These are phyloP conservation scores for Rhinatrema bivittatum DNA, from an alignment of 2,797 vertebrate species.

Conservation along the genomic window DNA sequence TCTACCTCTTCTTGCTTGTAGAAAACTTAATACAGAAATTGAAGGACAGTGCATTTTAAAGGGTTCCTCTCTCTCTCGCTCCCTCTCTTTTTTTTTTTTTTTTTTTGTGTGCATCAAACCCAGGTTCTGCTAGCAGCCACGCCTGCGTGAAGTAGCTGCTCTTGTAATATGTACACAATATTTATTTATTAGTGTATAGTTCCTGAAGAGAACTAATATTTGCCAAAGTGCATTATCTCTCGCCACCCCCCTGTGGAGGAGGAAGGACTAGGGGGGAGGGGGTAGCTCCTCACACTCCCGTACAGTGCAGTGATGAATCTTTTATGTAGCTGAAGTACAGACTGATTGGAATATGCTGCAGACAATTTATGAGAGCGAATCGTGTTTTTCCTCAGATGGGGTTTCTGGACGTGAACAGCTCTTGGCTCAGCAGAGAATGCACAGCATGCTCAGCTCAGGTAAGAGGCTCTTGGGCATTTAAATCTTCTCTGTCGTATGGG, in stretches of 20 bases:
- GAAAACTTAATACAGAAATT: slow-evolving; percentile 32
- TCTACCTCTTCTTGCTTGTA: too few species aligned
- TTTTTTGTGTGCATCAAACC: neutral
- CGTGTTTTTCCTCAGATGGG: slow-evolving; percentile 91
- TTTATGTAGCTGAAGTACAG: slow-evolving; percentile 76
- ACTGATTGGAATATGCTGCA: slow-evolving; percentile 96
- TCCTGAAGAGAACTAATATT: slow-evolving; percentile 33
- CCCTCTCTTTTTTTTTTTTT: too few species aligned
- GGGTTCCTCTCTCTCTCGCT: too few species aligned
- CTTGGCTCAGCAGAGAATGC: slow-evolving; percentile 79
- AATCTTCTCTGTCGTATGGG: neutral
- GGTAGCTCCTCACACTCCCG: slow-evolving; percentile 37
- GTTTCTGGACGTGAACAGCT: slow-evolving; percentile 81
- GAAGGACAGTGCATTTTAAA: slow-evolving; percentile 20
- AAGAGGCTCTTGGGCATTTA: slow-evolving; percentile 46
- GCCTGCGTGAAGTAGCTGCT: neutral
- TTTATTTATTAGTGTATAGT: slow-evolving; percentile 20
- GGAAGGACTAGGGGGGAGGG: slow-evolving; percentile 46
- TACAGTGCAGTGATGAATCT: slow-evolving; percentile 61
- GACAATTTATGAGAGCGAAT: slow-evolving; percentile 98
- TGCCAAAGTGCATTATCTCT: slow-evolving; percentile 30
- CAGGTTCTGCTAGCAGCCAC: slow-evolving; percentile 10
- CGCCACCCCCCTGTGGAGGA: slow-evolving; percentile 43
- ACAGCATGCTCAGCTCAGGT: slow-evolving; percentile 97
- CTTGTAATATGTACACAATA: slow-evolving; percentile 1